phyloP scores from a whole-genome alignment of 2,797 vertebrate species.

The Poeciliopsis infans region DNA sequence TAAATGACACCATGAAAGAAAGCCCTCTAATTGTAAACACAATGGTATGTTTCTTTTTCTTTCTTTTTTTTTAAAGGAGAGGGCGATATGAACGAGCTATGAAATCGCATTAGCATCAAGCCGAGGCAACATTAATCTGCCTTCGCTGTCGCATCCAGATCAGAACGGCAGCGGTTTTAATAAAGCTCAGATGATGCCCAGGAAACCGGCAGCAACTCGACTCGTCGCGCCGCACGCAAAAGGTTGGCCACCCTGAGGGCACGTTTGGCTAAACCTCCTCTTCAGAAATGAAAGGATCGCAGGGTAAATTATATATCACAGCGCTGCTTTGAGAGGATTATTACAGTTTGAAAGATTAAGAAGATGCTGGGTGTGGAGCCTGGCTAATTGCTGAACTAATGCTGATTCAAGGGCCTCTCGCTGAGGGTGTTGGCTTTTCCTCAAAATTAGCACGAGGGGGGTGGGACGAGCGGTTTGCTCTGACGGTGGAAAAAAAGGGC shows the following conservation, averaged over 20 bases:
- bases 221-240: slow-evolving; percentile 13
- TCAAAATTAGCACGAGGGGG: slow-evolving; percentile 29
- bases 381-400: slow-evolving; percentile 53
- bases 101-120: neutral
- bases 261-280: slow-evolving; percentile 14
- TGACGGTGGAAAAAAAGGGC: neutral
- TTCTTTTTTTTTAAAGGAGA: too few species aligned
- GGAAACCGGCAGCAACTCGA: neutral
- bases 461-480: slow-evolving; percentile 14
- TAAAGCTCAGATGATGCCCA: slow-evolving; percentile 11
- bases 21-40: neutral
- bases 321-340: slow-evolving; percentile 38
- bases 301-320: slow-evolving; percentile 44
- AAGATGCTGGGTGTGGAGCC: slow-evolving; percentile 35
- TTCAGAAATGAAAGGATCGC: slow-evolving; percentile 21
- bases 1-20: neutral
- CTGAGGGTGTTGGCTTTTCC: slow-evolving; percentile 42
- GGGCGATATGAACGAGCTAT: neutral
- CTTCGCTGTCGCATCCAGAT: neutral
- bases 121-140: neutral
- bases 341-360: slow-evolving; percentile 42
- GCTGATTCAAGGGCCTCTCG: slow-evolving; percentile 52
- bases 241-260: slow-evolving; percentile 6
- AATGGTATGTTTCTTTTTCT: neutral
- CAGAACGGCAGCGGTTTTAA: neutral